Conservation (phyloP, 2,888 invertebrate species). For the Cynaeus angustus region DNA sequence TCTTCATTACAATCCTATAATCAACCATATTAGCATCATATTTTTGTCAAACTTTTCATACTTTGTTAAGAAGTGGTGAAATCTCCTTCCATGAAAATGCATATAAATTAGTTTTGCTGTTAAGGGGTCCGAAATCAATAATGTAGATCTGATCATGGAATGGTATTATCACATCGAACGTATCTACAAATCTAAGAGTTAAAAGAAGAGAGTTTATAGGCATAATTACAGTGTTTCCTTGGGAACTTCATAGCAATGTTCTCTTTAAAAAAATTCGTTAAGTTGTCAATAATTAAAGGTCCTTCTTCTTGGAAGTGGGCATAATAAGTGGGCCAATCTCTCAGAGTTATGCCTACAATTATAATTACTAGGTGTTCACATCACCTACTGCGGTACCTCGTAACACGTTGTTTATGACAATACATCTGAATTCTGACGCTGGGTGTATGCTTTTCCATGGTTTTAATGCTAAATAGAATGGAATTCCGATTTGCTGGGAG, state of each 20-base stretch:
- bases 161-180: constrained; percentile 66
- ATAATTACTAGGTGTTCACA: not conserved
- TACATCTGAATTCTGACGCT: constrained; percentile 69
- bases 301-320: constrained; percentile 67
- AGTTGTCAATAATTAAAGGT: constrained; percentile 62
- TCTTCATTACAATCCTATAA: constrained; percentile 60
- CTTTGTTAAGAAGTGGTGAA: constrained; percentile 64
- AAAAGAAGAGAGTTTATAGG: too few relatives aligned
- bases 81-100: constrained; percentile 69
- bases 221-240: constrained; percentile 61
- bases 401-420: constrained; percentile 66
- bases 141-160: constrained; percentile 62
- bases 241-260: constrained; percentile 63
- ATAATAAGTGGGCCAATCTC: constrained; percentile 70
- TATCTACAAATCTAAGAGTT: constrained; percentile 58
- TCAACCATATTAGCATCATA: not conserved
- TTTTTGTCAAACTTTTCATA: constrained; percentile 28
- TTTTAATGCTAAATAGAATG: constrained; percentile 65
- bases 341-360: constrained; percentile 65
- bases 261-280: constrained; percentile 63
- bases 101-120: constrained; percentile 66
- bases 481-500: constrained; percentile 59
- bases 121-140: constrained; percentile 67
- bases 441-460: constrained; percentile 69
- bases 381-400: constrained; percentile 58